These are phyloP conservation scores for Etheostoma cragini DNA, from an alignment of 2,113 vertebrate species.

Conservation along the genomic window DNA sequence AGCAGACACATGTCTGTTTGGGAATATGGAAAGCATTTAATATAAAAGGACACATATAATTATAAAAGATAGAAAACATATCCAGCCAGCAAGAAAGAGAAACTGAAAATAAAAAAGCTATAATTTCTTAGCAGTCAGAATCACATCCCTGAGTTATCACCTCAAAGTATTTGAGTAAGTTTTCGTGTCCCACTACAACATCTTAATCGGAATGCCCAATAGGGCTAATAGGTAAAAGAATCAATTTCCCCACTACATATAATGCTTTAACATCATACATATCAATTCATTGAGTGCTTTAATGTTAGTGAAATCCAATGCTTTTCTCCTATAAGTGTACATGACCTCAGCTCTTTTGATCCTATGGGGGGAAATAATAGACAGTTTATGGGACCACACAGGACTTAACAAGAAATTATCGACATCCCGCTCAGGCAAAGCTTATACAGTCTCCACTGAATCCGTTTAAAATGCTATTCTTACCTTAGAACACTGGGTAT, in stretches of 20 bases:
- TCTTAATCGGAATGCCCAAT: neutral
- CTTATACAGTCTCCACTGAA: conserved; percentile 7
- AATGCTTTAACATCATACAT: neutral
- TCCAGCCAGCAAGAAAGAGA: neutral
- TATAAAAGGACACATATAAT: neutral
- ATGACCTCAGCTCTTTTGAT: conserved; percentile 1
- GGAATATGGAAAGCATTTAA: neutral
- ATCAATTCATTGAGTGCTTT: neutral
- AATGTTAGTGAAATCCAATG: neutral
- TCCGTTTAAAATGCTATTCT: conserved; percentile 50
- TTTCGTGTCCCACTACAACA: neutral
- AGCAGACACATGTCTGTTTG: neutral
- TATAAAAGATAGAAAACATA: neutral
- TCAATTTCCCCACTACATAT: neutral
- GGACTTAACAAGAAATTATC: conserved; percentile 16
- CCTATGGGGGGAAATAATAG: neutral
- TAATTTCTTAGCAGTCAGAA: neutral
- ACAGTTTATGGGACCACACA: conserved; percentile 10
- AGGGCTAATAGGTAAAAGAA: neutral
- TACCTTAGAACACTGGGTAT: conserved; percentile 37
- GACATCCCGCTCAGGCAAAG: neutral
- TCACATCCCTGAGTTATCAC: neutral
- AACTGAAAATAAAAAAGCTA: neutral
- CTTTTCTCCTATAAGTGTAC: conserved; percentile 8
- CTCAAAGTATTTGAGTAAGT: neutral